Evolutionary conservation across 2,113 vertebrate species (phyloP).

Genomic region (Gasterosteus nipponicus): DNA sequence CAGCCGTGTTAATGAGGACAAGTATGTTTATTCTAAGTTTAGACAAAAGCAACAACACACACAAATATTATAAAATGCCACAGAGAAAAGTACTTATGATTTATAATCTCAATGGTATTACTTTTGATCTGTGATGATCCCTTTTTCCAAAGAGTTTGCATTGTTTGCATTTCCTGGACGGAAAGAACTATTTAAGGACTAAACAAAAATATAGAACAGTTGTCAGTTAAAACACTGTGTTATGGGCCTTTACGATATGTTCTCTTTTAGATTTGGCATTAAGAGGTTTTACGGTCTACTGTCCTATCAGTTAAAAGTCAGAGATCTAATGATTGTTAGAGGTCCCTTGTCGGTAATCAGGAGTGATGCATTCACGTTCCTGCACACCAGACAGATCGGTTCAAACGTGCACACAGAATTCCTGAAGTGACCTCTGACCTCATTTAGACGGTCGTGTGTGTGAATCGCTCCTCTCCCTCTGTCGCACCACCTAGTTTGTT

Average conservation of each 20-base stretch:
- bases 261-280: no score
- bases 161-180: background rate
- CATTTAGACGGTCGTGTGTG: constrained; percentile 30
- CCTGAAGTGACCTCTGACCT: constrained; percentile 48
- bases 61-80: no score
- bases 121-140: background rate
- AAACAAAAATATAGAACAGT: background rate
- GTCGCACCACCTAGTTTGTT: no score
- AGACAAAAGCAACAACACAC: background rate
- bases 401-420: constrained; percentile 36
- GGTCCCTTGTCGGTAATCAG: background rate
- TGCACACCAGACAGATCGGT: constrained; percentile 13
- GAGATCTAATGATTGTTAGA: background rate
- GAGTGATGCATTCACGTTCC: constrained; percentile 1
- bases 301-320: background rate
- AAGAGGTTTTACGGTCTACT: background rate
- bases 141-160: background rate
- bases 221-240: background rate
- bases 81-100: background rate
- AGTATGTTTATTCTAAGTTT: background rate
- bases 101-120: background rate
- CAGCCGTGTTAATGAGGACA: background rate
- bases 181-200: background rate
- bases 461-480: constrained; percentile 18
- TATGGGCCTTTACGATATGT: background rate